These are phyloP conservation scores for Leuctra nigra DNA, from an alignment of 2,888 invertebrate genomes.

Conservation along the genomic window DNA sequence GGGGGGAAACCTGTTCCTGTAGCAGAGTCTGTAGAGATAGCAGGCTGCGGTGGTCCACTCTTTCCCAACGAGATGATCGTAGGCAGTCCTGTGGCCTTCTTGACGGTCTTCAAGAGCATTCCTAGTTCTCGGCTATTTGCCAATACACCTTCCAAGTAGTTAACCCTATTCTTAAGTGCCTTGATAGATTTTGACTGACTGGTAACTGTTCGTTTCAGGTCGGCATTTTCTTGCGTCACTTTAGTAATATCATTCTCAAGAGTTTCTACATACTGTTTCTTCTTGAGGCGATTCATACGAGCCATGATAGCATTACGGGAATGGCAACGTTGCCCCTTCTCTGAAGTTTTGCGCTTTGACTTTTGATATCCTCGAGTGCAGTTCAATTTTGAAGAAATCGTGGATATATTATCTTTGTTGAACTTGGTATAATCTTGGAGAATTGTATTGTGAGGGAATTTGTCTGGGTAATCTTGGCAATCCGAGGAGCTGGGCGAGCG, in stretches of 20 bases:
- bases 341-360: not conserved
- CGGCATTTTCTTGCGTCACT: conserved; percentile 43
- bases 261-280: conserved; percentile 51
- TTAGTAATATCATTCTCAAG: conserved; percentile 46
- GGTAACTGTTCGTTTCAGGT: conserved; percentile 43
- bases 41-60: no score
- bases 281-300: conserved; percentile 53
- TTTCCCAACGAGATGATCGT: not conserved
- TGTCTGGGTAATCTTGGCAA: no score
- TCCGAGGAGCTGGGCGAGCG: no score
- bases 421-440: no score
- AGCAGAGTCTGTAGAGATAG: not conserved
- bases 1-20: not conserved
- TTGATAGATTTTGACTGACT: conserved; percentile 44
- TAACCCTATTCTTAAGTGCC: conserved; percentile 47
- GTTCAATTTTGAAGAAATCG: no score
- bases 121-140: conserved; percentile 48
- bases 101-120: conserved; percentile 44
- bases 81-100: conserved; percentile 3
- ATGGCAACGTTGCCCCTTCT: not conserved
- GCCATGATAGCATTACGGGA: conserved; percentile 55
- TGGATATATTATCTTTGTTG: no score
- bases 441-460: no score
- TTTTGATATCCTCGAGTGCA: no score
- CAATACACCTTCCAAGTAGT: conserved; percentile 48